Evolutionary conservation across 2,888 invertebrate species (phyloP), one percentile per base, ranked within the genome.

Genomic region (Tillus elongatus): DNA sequence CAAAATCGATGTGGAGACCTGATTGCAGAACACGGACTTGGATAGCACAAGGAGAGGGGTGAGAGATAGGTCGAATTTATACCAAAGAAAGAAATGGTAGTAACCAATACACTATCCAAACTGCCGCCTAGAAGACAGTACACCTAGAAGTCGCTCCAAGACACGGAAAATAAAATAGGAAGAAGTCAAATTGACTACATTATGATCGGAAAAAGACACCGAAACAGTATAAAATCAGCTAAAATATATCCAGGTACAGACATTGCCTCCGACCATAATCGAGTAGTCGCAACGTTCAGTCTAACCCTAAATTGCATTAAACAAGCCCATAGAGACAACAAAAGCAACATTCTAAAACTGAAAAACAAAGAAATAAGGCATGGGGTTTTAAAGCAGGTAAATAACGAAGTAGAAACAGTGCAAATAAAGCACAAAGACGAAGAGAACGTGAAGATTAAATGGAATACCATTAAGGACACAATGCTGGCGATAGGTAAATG

Each of bases 101-200:
- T 19, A 19, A 19, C 24, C 6, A 8, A 19, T 19, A 19, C 24
- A 19, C 24, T 19, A 8, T 19, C 6, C 24, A 19, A 19, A 19
- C 24, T 19, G n/a, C 24, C 24, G n/a, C 24, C 24, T 19, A 19
- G 24, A 19, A 19, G 24, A 19, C 24, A n/a, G n/a, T 19, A n/a
- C 24, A 19, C 24, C 24, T 19, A n/a, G 24, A 19, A 19, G 24
- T 19, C 24, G 24, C 24, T n/a, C 24, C 24, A 19, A 19, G 24
- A 19, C 24, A 19, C n/a, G 24, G n/a, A 19, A 8, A 19, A 19
- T 19, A 19, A 19, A 19, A n/a, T 19, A n/a, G 24, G 6, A 19
- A 19, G 24, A 19, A 19, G n/a, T 19, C 6, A 19, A 19, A 19
- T 19, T 19, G 24, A 19, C 24, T 8, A 8, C 24, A 19, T 8